Base-by-base conservation (phyloP, 1,140 invertebrate genomes). In the Temnothorax longispinosus region DNA sequence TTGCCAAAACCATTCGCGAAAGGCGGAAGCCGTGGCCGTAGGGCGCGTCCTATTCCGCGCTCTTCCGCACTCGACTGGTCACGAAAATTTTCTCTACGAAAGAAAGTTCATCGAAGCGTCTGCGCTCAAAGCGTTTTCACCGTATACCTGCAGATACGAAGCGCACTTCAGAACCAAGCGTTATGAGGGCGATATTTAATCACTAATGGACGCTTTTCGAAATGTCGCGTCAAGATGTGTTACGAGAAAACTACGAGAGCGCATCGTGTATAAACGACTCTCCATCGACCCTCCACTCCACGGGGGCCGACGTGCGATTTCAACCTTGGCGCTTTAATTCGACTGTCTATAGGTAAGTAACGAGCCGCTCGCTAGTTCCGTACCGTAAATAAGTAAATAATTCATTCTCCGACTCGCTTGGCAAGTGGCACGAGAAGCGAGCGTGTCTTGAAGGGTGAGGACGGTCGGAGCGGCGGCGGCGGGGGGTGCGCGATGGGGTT, bases 361-460 rank as follows among this genome's bases (percentile, higher is more conserved):
- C 60, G 52, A 81, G 81, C 56, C 86, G 75, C 58, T 76, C 75
- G 38, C 65, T 87, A 89, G 87, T 86, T 80, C 75, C 92, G 93
- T 92, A 89, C 89, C 91, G 93, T 94, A 94, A 94, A 94, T 94
- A 94, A 94, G 93, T 94, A 94, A 94, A 94, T 94, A 94, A 94
- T 94, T 94, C 92, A 94, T 93, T 93, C 91, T 90, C 90, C 81
- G 89, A 92, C 87, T 93, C 87, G 91, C 89, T 93, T 91, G 89
- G 92, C 91, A 93, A 91, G 87, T 89, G 85, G 78, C 85, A 90
- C 88, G 87, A 88, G 86, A 67, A 88, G 50, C 38, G 88, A 87
- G 86, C 82, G 87, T 78, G 81, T 90, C 74, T 56, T 60, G 81
- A 52, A 69, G 89, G 87, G 47, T 47, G 67, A 78, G 78, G 32